Evolutionary conservation across 2,797 vertebrate species (phyloP), one percentile per base, ranked within the genome.

Genomic region (Enteromius unitaeniatus): DNA sequence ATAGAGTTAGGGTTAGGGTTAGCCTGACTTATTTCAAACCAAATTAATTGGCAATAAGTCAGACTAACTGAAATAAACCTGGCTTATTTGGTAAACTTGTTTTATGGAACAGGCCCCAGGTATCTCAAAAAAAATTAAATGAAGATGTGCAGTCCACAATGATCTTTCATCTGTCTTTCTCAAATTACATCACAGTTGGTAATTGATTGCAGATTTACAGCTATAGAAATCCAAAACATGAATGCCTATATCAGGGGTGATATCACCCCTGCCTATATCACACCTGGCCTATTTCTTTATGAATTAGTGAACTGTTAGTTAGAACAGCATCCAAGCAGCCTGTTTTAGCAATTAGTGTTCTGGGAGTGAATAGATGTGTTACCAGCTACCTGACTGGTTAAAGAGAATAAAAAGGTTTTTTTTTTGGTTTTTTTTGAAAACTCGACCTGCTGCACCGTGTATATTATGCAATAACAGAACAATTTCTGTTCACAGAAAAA

Each of bases 51-150:
- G n/a, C n/a, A n/a, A n/a, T n/a, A n/a, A n/a, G n/a, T n/a, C n/a
- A n/a, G n/a, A n/a, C n/a, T n/a, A n/a, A n/a, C n/a, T n/a, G n/a
- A n/a, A n/a, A n/a, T n/a, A n/a, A n/a, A n/a, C n/a, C n/a, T n/a
- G n/a, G n/a, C n/a, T n/a, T n/a, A n/a, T n/a, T n/a, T n/a, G n/a
- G n/a, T n/a, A n/a, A n/a, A n/a, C n/a, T n/a, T n/a, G n/a, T n/a
- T n/a, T n/a, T n/a, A n/a, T n/a, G n/a, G n/a, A n/a, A n/a, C n/a
- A n/a, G n/a, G n/a, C n/a, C n/a, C n/a, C n/a, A n/a, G n/a, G 11
- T 60, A 28, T 78, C 6, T n/a, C 4, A 42, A 53, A 45, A 31
- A 23, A 79, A 40, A 62, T 47, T 26, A 76, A 81, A 47, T 31
- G 8, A 78, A 64, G 53, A 55, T 55, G 53, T 55, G 2, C 21